phyloP scores from a whole-genome alignment of 2,888 invertebrate species.

The Tigriopus californicus region DNA sequence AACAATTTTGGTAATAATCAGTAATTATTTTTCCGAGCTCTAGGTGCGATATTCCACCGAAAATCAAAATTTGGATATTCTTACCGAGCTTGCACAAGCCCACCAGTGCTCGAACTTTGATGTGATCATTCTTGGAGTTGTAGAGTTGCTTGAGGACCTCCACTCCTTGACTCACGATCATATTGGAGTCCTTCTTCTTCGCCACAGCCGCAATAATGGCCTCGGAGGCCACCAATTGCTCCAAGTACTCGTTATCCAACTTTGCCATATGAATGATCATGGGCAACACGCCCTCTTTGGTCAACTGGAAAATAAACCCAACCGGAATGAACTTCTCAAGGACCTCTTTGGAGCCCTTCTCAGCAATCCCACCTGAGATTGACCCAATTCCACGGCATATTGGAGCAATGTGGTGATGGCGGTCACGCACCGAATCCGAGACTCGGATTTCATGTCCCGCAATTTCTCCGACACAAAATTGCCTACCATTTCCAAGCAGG shows the following conservation, averaged over 20 bases:
- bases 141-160: constrained; percentile 85
- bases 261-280: constrained; percentile 95
- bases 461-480: constrained; percentile 69
- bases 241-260: constrained; percentile 57
- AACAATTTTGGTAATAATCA: too few species aligned
- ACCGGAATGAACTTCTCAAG: too few species aligned
- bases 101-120: constrained; percentile 69
- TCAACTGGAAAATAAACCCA: too few species aligned
- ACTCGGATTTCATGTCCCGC: constrained; percentile 65
- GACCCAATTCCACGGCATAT: constrained; percentile 85
- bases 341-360: too few species aligned
- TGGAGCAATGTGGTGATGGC: constrained; percentile 69
- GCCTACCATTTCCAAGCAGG: constrained; percentile 55
- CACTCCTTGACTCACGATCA: constrained; percentile 69
- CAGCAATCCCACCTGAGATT: constrained; percentile 34
- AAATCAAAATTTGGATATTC: too few species aligned
- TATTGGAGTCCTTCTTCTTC: constrained; percentile 86
- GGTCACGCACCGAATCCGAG: constrained; percentile 60
- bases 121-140: constrained; percentile 67
- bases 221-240: constrained; percentile 61
- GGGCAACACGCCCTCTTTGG: constrained; percentile 58
- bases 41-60: too few species aligned
- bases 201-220: constrained; percentile 89
- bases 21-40: too few species aligned
- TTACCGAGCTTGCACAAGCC: constrained; percentile 90